Percentiles rank a stretch among this genome's conserved stretches.
These are phyloP conservation scores for Xanthia togata DNA, from an alignment of 2,888 invertebrate species.

Conservation along the genomic window DNA sequence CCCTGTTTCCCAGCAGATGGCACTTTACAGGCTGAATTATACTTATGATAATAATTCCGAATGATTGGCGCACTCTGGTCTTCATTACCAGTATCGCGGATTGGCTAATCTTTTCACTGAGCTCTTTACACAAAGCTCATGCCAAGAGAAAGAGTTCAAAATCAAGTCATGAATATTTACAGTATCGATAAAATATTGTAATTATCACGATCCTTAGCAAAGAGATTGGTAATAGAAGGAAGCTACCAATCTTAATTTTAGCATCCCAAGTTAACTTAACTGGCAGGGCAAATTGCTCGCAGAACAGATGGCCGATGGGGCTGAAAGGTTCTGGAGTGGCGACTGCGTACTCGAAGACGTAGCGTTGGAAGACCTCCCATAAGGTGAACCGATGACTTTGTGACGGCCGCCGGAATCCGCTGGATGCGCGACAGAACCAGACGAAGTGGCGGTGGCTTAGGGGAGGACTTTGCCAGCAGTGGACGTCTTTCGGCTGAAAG, in stretches of 20 bases:
- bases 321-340: not conserved
- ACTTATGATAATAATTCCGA: not conserved
- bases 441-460: not conserved
- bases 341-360: not conserved
- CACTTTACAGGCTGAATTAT: no score
- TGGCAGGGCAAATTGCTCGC: not conserved
- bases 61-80: not conserved
- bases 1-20: no score
- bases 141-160: not conserved
- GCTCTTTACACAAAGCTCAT: not conserved
- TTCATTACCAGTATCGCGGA: not conserved
- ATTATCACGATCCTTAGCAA: not conserved
- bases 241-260: not conserved
- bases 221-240: not conserved
- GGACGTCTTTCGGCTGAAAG: not conserved
- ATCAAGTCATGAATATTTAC: not conserved
- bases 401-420: not conserved
- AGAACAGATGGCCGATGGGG: not conserved
- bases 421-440: not conserved
- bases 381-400: not conserved
- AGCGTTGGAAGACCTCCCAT: not conserved
- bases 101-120: not conserved
- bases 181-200: not conserved
- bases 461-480: not conserved
- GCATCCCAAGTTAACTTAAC: not conserved